Conservation (phyloP, 2,113 vertebrate genomes). For the Galeopterus variegatus region DNA sequence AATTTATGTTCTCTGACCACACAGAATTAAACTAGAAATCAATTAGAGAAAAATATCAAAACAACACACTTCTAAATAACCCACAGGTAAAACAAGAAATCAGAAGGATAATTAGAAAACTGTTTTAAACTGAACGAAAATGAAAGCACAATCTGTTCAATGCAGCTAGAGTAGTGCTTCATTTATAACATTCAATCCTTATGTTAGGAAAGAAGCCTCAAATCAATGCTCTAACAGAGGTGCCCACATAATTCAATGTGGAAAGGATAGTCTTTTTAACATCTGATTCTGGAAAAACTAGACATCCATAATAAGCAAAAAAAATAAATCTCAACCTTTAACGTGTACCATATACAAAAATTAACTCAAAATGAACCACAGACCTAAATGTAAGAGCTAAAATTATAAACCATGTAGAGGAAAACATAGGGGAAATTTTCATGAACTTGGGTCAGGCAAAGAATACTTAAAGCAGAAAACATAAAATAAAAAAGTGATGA, state of each 20-base stretch:
- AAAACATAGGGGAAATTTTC: conserved; percentile 2
- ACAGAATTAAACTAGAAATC: conserved; percentile 43
- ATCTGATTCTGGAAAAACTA: background rate
- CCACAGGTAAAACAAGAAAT: conserved; percentile 26
- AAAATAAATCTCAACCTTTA: background rate
- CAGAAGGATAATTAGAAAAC: conserved; percentile 20
- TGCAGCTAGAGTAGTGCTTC: background rate
- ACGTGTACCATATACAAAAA: background rate
- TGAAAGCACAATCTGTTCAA: background rate
- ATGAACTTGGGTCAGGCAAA: background rate
- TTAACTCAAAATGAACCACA: background rate
- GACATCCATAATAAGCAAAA: background rate
- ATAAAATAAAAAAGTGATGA: background rate
- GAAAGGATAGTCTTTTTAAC: conserved; percentile 11
- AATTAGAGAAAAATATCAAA: background rate
- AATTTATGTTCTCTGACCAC: background rate
- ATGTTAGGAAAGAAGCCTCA: background rate
- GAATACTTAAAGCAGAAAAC: background rate
- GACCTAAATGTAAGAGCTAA: background rate
- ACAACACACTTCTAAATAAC: background rate
- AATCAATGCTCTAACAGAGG: conserved; percentile 5
- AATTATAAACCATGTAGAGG: background rate
- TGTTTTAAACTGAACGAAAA: conserved; percentile 47
- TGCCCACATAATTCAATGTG: background rate
- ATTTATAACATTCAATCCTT: background rate